Conservation (phyloP, 2,888 invertebrate genomes). For the Pseudococcus longispinus region DNA sequence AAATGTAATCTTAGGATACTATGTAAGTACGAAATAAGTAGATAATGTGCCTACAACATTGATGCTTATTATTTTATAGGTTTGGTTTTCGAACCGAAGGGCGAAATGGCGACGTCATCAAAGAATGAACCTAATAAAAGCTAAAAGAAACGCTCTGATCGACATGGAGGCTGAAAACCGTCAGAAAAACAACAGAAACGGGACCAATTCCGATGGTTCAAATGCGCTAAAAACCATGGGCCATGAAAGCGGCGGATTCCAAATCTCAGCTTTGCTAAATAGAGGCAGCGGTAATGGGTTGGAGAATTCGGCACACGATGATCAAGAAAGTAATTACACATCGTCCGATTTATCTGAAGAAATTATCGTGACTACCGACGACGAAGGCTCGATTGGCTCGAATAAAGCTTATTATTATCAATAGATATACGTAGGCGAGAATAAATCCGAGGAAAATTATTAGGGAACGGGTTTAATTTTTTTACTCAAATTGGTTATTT, state of each 20-base stretch:
- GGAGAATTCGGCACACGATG: conserved; percentile 46
- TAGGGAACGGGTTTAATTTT: too few species aligned
- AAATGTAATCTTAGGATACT: too few species aligned
- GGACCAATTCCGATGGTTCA: conserved; percentile 63
- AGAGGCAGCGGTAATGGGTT: not conserved
- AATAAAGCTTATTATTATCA: not conserved
- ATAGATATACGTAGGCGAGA: too few species aligned
- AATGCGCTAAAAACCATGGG: conserved; percentile 63
- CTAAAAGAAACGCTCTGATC: conserved; percentile 66
- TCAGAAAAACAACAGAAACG: conserved; percentile 61
- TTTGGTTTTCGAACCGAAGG: conserved; percentile 99
- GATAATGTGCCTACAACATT: not conserved
- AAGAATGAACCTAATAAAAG: conserved; percentile 90
- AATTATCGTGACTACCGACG: conserved; percentile 85
- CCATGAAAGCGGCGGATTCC: conserved; percentile 17
- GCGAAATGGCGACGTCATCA: conserved; percentile 98
- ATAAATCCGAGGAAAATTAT: not conserved
- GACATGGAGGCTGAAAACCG: conserved; percentile 60
- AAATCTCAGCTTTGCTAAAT: not conserved
- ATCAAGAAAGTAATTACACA: conserved; percentile 61
- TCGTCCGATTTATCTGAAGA: conserved; percentile 66
- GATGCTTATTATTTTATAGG: conserved; percentile 68
- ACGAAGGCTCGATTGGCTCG: conserved; percentile 61
- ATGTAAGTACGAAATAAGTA: too few species aligned
- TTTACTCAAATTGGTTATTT: not conserved